These are phyloP conservation scores for Romanogobio albipinnatus DNA, from an alignment of 2,113 vertebrate species.

Conservation along the genomic window DNA sequence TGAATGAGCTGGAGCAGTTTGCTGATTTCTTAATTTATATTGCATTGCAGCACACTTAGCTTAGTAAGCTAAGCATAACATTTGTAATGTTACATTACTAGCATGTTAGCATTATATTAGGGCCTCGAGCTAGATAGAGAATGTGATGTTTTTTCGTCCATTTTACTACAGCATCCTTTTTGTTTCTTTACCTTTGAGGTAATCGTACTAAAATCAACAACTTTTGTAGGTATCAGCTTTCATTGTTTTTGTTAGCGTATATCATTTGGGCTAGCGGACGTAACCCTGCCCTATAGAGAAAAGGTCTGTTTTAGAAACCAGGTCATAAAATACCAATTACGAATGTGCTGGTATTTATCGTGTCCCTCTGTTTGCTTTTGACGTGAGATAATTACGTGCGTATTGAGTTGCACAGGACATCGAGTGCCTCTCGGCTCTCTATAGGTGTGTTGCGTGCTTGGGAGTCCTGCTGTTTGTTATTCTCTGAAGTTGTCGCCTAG, in stretches of 20 bases:
- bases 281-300: constrained; percentile 4
- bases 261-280: not conserved
- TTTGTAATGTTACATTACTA: not conserved
- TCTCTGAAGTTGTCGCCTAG: constrained; percentile 46
- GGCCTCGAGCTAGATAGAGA: not conserved
- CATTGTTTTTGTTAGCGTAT: not conserved
- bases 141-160: not conserved
- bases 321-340: not conserved
- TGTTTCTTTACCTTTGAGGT: not conserved
- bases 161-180: not conserved
- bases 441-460: constrained; percentile 41
- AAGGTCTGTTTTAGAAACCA: constrained; percentile 19
- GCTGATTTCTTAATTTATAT: not conserved
- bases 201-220: not conserved
- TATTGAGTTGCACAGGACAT: constrained; percentile 21
- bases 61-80: not conserved
- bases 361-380: constrained; percentile 38
- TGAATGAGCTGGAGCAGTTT: not conserved
- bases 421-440: constrained; percentile 1
- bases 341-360: constrained; percentile 5
- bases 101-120: not conserved
- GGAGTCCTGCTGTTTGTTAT: constrained; percentile 61
- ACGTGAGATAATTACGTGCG: constrained; percentile 34
- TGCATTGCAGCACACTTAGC: not conserved
- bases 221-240: not conserved